Base-by-base conservation (phyloP, 2,888 invertebrate species). In the Drosophila antonietae region DNA sequence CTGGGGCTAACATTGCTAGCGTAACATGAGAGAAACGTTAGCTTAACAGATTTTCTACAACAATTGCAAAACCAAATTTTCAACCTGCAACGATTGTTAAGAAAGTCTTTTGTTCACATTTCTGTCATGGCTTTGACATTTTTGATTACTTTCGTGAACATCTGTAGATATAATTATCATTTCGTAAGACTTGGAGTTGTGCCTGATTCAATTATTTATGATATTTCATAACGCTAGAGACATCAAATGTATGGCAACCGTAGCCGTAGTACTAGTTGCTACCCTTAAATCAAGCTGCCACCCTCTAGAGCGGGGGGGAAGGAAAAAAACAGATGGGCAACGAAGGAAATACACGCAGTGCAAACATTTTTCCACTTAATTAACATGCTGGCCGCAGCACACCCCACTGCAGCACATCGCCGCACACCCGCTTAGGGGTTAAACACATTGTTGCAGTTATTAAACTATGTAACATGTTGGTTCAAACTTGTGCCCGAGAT, bases 401-500 rank as follows among this genome's bases (percentile, higher is more conserved):
- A 43, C 55, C n/a, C 8, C 14, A 23, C 62, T n/a, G 15, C 59
- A 51, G 35, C 41, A 52, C 70, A 57, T 20, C 61, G 46, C 31
- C 23, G 33, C 37, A 18, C 49, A 58, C 49, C 52, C 55, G 31
- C 61, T 51, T 64, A 56, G 76, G 80, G 83, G 81, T 76, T 72
- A 76, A 81, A 78, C 73, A 85, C 83, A 85, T 72, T 85, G 86
- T 85, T 88, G 88, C 85, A 85, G 81, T 81, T 85, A 83, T 86
- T 81, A 82, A 84, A 69, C 65, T 66, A 69, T 80, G 74, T 70
- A 68, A 81, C 82, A 73, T 78, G 73, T 81, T 77, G 58, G 52
- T 15, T 43, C 61, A 55, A 58, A 64, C 28, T 64, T 73, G 35
- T 41, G 49, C 59, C 49, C 15, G 44, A 68, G 63, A 66, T 56